phyloP scores from a whole-genome alignment of 2,113 vertebrate genomes.

The Rhinopomastus cyanomelas region DNA sequence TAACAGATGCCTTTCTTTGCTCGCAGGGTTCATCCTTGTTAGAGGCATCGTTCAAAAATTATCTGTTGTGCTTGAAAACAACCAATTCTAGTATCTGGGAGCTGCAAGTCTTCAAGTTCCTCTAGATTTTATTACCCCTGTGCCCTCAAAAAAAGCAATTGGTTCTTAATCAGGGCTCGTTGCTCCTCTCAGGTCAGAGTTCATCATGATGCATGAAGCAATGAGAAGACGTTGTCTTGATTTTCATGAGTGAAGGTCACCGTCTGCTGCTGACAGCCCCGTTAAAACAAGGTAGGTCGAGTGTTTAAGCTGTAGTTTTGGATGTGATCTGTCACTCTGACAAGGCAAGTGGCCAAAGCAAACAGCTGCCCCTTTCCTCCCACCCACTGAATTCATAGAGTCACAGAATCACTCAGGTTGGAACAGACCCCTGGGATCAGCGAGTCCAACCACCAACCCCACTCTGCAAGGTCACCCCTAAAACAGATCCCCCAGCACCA shows the following conservation, averaged over 20 bases:
- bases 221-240: constrained; percentile 17
- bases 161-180: constrained; percentile 54
- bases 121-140: constrained; percentile 46
- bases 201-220: constrained; percentile 22
- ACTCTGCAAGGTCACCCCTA: no score
- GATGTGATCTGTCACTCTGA: constrained; percentile 26
- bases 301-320: constrained; percentile 22
- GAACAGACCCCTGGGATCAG: no score
- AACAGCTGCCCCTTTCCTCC: neutral
- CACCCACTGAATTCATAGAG: no score
- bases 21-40: constrained; percentile 61
- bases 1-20: constrained; percentile 63
- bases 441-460: no score
- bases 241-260: constrained; percentile 46
- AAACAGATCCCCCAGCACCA: no score
- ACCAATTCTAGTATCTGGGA: constrained; percentile 59
- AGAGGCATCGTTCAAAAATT: constrained; percentile 68
- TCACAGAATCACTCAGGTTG: no score
- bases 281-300: constrained; percentile 34
- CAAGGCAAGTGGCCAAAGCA: neutral
- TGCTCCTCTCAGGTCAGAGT: constrained; percentile 42
- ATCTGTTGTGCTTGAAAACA: constrained; percentile 59
- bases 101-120: constrained; percentile 60
- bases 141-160: constrained; percentile 45
- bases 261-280: constrained; percentile 35